Base-by-base conservation (phyloP, 2,797 vertebrate genomes). In the Choloepus didactylus region DNA sequence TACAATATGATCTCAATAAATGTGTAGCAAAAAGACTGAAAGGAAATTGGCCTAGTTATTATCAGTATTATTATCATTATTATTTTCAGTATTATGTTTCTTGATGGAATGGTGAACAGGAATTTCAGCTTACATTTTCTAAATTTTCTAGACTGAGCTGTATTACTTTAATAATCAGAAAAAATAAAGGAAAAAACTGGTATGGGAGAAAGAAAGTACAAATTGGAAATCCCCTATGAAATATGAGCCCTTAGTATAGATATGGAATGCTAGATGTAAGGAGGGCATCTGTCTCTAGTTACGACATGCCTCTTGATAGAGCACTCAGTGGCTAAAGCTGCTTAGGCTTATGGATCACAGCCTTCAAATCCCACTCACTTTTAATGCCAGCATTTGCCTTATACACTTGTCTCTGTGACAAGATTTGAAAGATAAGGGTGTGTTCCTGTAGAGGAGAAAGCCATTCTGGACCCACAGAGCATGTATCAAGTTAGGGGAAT, bases 121-220 rank as follows among this genome's bases (percentile, higher is more conserved):
- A 67, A 54, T 86, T 77, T 69, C 70, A 91, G 75, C 64, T 91
- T 46, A 94, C 23, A 44, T 77, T 91, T 93, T 86, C n/a, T 81
- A 18, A 67, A 12, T 66, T 29, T 84, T 94, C 41, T 87, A 59
- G 23, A 90, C 18, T 66, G 4, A 80, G 18, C 16, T 77, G 23
- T 70, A 46, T 80, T 35, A 12, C 93, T 93, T 66, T 62, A 85
- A 76, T n/a, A 25, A 41, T 73, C 38, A 64, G 72, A 10, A 35
- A 44, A 56, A 25, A 31, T 60, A 16, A 77, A 89, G 41, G 77
- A 44, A 49, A 56, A 29, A 91, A 27, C n/a, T 77, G 41, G 19
- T 70, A 21, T 59, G 59, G 31, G 23, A 82, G 49, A 49, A 44
- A 51, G 56, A 73, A 31, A 10, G 6, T 83, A 59, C 19, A 83